Conservation (phyloP, 30 jellyfish, hydroid and myxozoan species). For the Aurelia coerulea region DNA sequence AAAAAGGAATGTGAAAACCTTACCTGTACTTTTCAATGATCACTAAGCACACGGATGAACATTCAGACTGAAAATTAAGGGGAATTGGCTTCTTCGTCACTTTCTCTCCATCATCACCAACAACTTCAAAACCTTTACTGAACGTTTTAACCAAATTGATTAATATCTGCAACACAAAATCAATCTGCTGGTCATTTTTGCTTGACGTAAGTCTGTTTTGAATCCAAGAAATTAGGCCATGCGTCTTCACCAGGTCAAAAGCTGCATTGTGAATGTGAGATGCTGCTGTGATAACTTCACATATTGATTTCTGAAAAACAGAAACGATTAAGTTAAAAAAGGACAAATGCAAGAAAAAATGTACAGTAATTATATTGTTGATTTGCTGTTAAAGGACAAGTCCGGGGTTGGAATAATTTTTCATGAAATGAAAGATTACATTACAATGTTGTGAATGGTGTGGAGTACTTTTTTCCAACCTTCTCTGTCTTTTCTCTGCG, state of each 20-base stretch:
- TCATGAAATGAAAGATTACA: too few relatives aligned
- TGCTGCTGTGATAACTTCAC: conserved; percentile 67
- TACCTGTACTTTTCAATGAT: conserved; percentile 36
- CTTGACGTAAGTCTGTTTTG: conserved; percentile 1
- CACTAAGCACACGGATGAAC: conserved; percentile 25
- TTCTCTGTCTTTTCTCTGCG: too few relatives aligned
- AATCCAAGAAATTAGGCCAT: conserved; percentile 84
- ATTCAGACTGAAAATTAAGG: conserved; percentile 40
- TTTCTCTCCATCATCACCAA: conserved; percentile 17
- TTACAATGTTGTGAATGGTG: too few relatives aligned
- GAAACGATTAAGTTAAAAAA: neutral
- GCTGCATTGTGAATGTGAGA: conserved; percentile 82
- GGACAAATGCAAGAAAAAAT: neutral
- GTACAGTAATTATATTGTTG: neutral
- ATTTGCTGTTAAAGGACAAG: neutral
- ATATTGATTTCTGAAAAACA: conserved; percentile 51
- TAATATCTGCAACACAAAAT: conserved; percentile 14
- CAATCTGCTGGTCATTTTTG: neutral
- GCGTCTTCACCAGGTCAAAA: conserved; percentile 85
- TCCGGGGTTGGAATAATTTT: too few relatives aligned
- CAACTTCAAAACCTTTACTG: conserved; percentile 16
- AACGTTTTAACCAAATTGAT: conserved; percentile 27
- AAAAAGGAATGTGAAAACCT: neutral
- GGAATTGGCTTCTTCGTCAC: conserved; percentile 52
- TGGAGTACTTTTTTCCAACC: too few relatives aligned